Base-by-base conservation (phyloP, 2,113 vertebrate species). In the Fulmarus glacialis region DNA sequence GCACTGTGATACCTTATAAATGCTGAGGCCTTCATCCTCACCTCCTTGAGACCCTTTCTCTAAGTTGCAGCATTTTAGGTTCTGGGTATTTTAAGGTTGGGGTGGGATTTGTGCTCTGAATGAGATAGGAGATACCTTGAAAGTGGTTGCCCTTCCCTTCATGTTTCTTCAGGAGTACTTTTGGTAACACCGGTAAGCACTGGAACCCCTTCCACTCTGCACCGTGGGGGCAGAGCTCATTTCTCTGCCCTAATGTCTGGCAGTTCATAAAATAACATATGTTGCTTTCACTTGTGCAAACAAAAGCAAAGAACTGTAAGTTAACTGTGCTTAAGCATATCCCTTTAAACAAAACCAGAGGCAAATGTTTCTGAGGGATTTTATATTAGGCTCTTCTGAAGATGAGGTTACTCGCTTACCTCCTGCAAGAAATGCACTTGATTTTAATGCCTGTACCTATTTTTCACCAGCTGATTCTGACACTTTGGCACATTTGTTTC, bases 261-360 rank as follows among this genome's bases (percentile, higher is more conserved):
- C 83, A 48, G 59, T 59, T 67, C 52, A 40, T 78, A 87, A 92
- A 95, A 53, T 7, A 23, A 59, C 24, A 7, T 7, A 30, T 36
- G 36, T 8, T 60, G 71, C 90, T 93, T 90, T 72, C 60, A 45
- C 63, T 64, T 18, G 70, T 30, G 42, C 24, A 64, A 85, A 87
- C 53, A 73, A 87, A 53, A 56, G 71, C 66, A 47, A 85, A 87
- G 71, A 45, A 34, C 72, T 42, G 45, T 24, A 55, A 45, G 62
- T 42, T 66, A 68, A 20, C 8, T 2, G 77, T 53, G 58, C 42
- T 91, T 55, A 40, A 67, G 43, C 16, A 38, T 62, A 85, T 21
- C 66, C 53, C 73, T 77, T 73, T 77, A 91, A 89, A 70, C 58
- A 93, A 83, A 53, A 94, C 47, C 77, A 85, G 79, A 79, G 45